Conservation (phyloP, 1,140 invertebrate species). For the Heliconius nattereri region DNA sequence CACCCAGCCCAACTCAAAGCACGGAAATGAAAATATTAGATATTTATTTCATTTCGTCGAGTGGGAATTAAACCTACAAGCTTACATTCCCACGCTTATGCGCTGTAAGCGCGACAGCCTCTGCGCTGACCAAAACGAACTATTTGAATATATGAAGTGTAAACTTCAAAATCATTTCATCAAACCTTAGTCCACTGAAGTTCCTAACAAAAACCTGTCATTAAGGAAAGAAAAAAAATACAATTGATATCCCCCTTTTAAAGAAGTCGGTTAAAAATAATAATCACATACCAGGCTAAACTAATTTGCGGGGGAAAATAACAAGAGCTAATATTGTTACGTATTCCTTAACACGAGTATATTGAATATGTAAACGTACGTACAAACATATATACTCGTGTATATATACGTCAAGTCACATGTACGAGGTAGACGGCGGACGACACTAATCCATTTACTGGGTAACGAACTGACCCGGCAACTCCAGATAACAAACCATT, state of each 20-base stretch:
- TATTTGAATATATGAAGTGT: neutral
- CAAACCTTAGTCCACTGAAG: neutral
- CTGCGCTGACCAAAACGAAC: neutral
- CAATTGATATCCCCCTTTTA: too few relatives aligned
- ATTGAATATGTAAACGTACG: conserved; percentile 18
- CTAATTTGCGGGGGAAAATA: conserved; percentile 1
- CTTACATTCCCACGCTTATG: too few relatives aligned
- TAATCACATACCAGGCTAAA: neutral
- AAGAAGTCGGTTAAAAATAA: too few relatives aligned
- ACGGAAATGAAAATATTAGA: too few relatives aligned
- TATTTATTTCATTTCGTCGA: too few relatives aligned
- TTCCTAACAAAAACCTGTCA: neutral
- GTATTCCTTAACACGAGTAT: conserved; percentile 3
- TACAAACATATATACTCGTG: neutral
- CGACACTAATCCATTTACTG: conserved; percentile 59
- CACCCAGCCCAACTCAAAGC: too few relatives aligned
- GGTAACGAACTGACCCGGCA: conserved; percentile 59
- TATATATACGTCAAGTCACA: neutral
- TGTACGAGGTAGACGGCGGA: conserved; percentile 12
- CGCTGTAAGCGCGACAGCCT: too few relatives aligned
- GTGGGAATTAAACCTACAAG: too few relatives aligned
- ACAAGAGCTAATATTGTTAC: conserved; percentile 11
- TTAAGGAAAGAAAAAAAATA: neutral
- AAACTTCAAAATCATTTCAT: neutral
- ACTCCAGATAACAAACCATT: conserved; percentile 56